Evolutionary conservation across 1,140 invertebrate species (phyloP), one percentile per base, ranked within the genome.

Genomic region (Leptinotarsa texana): DNA sequence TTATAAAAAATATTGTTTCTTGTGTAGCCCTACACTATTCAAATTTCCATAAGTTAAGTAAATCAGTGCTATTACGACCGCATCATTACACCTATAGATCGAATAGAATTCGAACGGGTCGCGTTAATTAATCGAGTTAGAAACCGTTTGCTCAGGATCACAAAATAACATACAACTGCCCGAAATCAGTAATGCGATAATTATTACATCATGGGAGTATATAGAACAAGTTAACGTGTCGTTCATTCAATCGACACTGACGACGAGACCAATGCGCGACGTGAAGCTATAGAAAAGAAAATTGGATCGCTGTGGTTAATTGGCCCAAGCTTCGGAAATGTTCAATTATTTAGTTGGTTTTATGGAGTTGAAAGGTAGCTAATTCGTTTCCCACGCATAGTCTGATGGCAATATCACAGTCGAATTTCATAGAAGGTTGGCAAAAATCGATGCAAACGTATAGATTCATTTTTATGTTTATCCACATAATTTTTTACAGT

Each of bases 231-330:
- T n/a, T 57, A 18, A 6, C n/a, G 51, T 17, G 15, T 57, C 17
- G 51, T 57, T 57, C 51, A 57, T 57, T 57, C 15, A 57, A 57
- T 57, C 17, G 51, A 57, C 51, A 57, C 51, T 18, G 51, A 57
- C 6, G 51, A 57, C 15, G 51, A 57, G 51, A 18, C 51, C 6
- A 3, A 42, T 8, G 6, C 33, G 51, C 51, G 51, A 5, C 51
- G 17, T 57, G n/a, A 57, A 57, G 51, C 51, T 57, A 57, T 57
- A 57, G 51, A 57, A 57, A 57, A 57, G 51, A 57, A 57, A 57
- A 57, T 57, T 57, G 51, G 51, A 57, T 57, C 51, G 51, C 51
- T 57, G 51, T 57, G n/a, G 51, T 57, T 57, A 57, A 57, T 57
- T 57, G 51, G 17, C 51, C 51, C 51, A 18, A 15, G 17, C 51